Conservation (phyloP, 2,888 invertebrate genomes). For the Sesia bembeciformis region DNA sequence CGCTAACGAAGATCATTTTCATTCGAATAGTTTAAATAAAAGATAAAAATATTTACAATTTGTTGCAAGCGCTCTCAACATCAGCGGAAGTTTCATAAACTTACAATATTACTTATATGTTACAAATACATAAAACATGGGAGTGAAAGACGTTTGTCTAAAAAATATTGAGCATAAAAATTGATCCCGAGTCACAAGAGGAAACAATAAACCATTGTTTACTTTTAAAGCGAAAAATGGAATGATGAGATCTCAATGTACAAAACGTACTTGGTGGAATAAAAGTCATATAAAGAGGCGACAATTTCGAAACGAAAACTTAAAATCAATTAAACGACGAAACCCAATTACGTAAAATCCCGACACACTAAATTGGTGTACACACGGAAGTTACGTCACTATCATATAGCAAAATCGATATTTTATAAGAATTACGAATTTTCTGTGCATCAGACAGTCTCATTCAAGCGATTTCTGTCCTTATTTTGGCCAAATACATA, state of each 20-base stretch:
- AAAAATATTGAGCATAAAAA: slow-evolving; percentile 38
- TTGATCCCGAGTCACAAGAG: slow-evolving; percentile 27
- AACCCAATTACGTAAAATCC: too few species aligned
- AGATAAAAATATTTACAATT: slow-evolving; percentile 38
- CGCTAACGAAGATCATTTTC: slow-evolving; percentile 58
- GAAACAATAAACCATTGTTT: slow-evolving; percentile 16
- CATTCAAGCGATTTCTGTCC: too few species aligned
- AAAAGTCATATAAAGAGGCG: not conserved
- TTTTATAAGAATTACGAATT: too few species aligned
- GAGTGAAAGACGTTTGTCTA: slow-evolving; percentile 17
- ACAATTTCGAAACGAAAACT: not conserved
- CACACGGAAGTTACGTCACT: too few species aligned
- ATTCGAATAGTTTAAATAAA: slow-evolving; percentile 28
- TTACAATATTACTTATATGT: slow-evolving; percentile 32
- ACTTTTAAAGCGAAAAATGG: slow-evolving; percentile 53
- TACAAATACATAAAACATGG: slow-evolving; percentile 25
- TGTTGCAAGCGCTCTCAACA: slow-evolving; percentile 27
- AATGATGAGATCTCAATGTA: slow-evolving; percentile 67
- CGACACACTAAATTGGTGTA: too few species aligned
- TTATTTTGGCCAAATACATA: too few species aligned
- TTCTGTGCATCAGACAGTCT: too few species aligned
- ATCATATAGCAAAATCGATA: too few species aligned
- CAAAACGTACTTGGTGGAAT: not conserved
- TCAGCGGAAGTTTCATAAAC: slow-evolving; percentile 35
- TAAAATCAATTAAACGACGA: too few species aligned